A percentile compares a stretch with the other conserved stretches of the same genome.
Evolutionary conservation across 2,113 vertebrate genomes (phyloP).

Genomic region (Anser brachyrhynchus): DNA sequence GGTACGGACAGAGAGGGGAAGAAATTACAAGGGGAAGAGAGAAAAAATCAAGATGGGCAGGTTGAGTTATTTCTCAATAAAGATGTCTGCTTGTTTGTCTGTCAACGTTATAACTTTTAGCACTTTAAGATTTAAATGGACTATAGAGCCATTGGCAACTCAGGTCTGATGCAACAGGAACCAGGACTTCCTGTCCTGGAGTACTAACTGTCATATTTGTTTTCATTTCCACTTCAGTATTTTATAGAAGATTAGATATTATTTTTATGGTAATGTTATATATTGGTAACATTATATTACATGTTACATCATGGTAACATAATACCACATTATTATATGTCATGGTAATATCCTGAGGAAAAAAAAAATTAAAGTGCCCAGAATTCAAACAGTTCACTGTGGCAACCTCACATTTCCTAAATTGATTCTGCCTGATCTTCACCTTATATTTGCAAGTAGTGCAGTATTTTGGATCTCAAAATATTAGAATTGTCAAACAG

Average conservation of each 20-base stretch:
- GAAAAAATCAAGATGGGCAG: neutral
- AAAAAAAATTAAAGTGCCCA: neutral
- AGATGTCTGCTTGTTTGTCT: neutral
- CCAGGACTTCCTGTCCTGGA: neutral
- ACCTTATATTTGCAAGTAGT: neutral
- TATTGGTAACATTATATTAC: neutral
- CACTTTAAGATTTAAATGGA: neutral
- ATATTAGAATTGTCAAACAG: neutral
- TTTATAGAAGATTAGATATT: neutral
- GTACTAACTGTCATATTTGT: neutral
- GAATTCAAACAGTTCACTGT: neutral
- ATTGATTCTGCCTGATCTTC: neutral
- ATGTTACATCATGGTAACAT: neutral
- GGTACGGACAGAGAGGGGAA: neutral
- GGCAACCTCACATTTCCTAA: neutral
- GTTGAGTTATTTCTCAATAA: neutral
- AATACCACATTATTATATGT: neutral
- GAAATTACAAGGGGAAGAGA: neutral
- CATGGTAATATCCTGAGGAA: neutral
- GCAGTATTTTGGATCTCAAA: neutral
- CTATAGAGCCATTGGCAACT: neutral
- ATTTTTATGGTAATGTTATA: neutral
- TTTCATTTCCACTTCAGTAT: neutral
- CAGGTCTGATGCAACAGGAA: neutral
- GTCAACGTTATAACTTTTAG: neutral